phyloP scores from a whole-genome alignment of 2,888 invertebrate species.

The Polylopha cassiicola region DNA sequence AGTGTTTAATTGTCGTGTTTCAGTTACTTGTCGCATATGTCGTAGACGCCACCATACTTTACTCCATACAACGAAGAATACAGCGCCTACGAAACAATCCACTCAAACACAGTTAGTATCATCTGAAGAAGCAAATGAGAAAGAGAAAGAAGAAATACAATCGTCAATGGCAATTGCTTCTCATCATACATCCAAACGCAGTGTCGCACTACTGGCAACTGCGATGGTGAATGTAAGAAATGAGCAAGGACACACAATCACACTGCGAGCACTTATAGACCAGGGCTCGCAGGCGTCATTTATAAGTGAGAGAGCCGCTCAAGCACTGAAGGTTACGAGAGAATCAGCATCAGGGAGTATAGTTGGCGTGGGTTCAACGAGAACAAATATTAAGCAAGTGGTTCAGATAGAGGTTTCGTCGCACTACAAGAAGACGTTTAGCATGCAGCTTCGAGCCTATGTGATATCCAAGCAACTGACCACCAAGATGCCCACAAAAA shows the following conservation, averaged over 20 bases:
- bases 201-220: conserved; percentile 2
- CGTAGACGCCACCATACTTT: conserved; percentile 9
- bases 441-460: conserved; percentile 5
- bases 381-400: conserved; percentile 1
- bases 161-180: background rate
- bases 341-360: conserved; percentile 1
- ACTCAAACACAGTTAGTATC: background rate
- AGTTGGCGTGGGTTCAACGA: conserved; percentile 9
- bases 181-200: background rate
- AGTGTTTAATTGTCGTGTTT: conserved; percentile 3
- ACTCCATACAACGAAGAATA: background rate
- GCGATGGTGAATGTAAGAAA: conserved; percentile 5
- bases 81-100: background rate
- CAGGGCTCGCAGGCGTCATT: conserved; percentile 8
- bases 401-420: conserved; percentile 3
- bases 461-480: conserved; percentile 5
- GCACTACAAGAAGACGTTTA: conserved; percentile 1
- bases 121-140: background rate
- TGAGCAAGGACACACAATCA: conserved; percentile 1
- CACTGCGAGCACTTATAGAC: conserved; percentile 9
- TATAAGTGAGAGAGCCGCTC: conserved; percentile 7
- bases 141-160: conserved; percentile 1
- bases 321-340: conserved; percentile 5
- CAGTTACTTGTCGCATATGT: conserved; percentile 6
- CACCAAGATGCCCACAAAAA: conserved; percentile 7